These are phyloP conservation scores for Hypomesus transpacificus DNA, from an alignment of 2,113 vertebrate species.

Conservation along the genomic window DNA sequence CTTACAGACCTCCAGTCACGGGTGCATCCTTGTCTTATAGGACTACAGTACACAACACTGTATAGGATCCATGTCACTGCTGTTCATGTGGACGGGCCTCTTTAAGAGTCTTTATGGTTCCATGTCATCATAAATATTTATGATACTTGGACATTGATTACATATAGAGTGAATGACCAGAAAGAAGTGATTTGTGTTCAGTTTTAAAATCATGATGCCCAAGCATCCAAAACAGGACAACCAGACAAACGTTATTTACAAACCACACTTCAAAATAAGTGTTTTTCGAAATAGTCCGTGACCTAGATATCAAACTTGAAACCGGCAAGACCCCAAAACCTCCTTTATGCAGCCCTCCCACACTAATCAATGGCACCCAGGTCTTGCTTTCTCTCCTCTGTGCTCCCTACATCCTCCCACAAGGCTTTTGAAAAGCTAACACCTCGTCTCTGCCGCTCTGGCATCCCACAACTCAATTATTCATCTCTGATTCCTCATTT, in stretches of 20 bases:
- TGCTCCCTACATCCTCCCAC: constrained; percentile 23
- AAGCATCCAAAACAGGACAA: too few relatives aligned
- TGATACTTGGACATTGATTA: too few relatives aligned
- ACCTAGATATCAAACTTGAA: background rate
- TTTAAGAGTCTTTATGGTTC: too few relatives aligned
- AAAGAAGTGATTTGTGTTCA: too few relatives aligned
- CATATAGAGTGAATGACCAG: too few relatives aligned
- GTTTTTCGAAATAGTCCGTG: background rate
- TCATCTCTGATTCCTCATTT: constrained; percentile 43
- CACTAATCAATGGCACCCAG: background rate
- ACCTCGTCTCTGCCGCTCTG: constrained; percentile 39
- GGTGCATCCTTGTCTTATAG: background rate
- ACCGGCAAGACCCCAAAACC: background rate
- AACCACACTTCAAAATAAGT: too few relatives aligned
- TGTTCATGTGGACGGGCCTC: too few relatives aligned
- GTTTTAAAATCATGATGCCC: too few relatives aligned
- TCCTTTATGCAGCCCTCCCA: background rate
- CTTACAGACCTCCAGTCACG: too few relatives aligned
- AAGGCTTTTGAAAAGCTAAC: constrained; percentile 35
- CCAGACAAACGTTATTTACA: too few relatives aligned
- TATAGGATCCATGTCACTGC: constrained; percentile 2
- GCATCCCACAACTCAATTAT: constrained; percentile 50
- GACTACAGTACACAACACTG: constrained; percentile 55
- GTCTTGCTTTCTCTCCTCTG: background rate
- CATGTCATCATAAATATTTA: too few relatives aligned